Base-by-base conservation (phyloP, 2,797 vertebrate species). In the Rousettus madagascariensis region DNA sequence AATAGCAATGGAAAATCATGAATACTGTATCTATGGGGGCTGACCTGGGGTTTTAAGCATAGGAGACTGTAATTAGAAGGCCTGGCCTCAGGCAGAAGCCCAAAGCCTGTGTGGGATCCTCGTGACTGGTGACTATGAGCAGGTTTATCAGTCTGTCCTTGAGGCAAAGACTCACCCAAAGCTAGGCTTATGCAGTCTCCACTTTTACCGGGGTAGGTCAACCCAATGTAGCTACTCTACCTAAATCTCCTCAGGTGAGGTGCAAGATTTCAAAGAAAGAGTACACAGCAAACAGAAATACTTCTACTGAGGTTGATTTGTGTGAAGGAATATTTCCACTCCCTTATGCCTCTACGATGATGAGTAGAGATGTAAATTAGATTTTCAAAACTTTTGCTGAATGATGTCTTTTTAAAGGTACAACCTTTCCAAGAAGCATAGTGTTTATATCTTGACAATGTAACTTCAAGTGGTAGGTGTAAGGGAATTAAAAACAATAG, bases 311-410 rank as follows among this genome's bases (percentile, higher is more conserved):
- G 68, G 57, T 19, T 43, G 59, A 78, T 78, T 53, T 69, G 80
- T 43, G 3, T 88, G 86, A 84, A 77, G 66, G 49, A 65, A 22
- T n/a, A 36, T 55, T 71, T 68, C 55, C 24, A 30, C 5, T 80
- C 30, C 53, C n/a, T 49, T 49, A 74, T 5, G 19, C 46, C 24
- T 30, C 36, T 24, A 36, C 3, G 13, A 8, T 46, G 49, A 69
- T n/a, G 26, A 41, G 15, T 19, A 92, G 33, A 80, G 71, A 65
- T 17, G 17, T 36, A 84, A 30, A 22, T 26, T 61, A 26, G 46
- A 51, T 55, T 85, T 84, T 80, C 53, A 46, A 77, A 95, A 75
- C 19, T 89, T 95, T 88, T 89, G 19, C 19, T 33, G n/a, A 85
- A 41, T 30, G 38, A 5, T 69, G 19, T 78, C 46, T 82, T 89